Evolutionary conservation across 1,140 invertebrate species (phyloP), one percentile per base, ranked within the genome.

Genomic region (Bombus soroeensis): DNA sequence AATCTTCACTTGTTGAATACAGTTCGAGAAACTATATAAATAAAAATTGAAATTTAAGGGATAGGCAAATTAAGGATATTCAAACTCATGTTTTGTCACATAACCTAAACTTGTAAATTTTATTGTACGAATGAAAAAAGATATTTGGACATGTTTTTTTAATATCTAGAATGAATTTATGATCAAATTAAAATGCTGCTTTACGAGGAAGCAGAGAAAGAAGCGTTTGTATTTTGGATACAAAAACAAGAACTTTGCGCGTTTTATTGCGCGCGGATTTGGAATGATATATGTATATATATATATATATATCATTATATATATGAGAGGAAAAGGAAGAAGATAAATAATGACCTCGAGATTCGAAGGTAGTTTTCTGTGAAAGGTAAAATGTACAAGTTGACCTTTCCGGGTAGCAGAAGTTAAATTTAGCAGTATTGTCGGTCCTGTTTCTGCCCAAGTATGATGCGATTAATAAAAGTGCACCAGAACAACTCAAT

Each of bases 301-400:
- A 39, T 37, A 37, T 37, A 37, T 6, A 39, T 0, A 32, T 12
- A 47, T n/a, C n/a, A n/a, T n/a, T n/a, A n/a, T 47, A 53, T 22
- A 18, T 12, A 53, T 12, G n/a, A 34, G 28, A 22, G 18, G 12
- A n/a, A 70, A 71, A 59, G 32, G 37, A 41, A 34, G n/a, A 68
- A 25, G 13, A 28, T 78, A 83, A 83, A 70, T 47, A 70, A 78
- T 70, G 74, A 83, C 82, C 74, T 83, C 64, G 74, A 32, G 64
- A 78, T 53, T 71, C 75, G 39, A 71, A 78, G 82, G n/a, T 78
- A 32, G 34, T 12, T 43, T n/a, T 37, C 28, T 37, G 32, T n/a
- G 28, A 66, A 78, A 59, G 64, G 47, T 59, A 78, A 57, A 66
- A 41, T 12, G 47, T 39, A 43, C 47, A 18, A 43, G 3, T 43